A percentile compares a stretch with the other conserved stretches of the same genome.
Evolutionary conservation across 2,888 invertebrate species (phyloP).

Genomic region (Disparrhopalites patrizii): DNA sequence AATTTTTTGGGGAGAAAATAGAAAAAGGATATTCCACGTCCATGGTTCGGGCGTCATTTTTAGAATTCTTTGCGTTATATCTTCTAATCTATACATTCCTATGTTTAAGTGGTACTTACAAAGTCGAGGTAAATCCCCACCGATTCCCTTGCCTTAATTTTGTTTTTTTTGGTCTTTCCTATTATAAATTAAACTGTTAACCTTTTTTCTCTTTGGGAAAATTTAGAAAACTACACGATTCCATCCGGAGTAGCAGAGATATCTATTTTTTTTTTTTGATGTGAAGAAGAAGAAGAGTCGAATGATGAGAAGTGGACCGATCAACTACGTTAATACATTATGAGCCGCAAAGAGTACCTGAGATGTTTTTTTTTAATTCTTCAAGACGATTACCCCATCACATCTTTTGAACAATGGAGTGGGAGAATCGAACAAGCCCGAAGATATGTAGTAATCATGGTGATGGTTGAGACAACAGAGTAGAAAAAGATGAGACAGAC

Average conservation of each 20-base stretch:
- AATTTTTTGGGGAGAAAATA: slow-evolving; percentile 21
- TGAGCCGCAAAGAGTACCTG: slow-evolving; percentile 36
- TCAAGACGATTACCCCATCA: slow-evolving; percentile 31
- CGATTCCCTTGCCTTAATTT: slow-evolving; percentile 10
- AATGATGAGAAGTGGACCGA: slow-evolving; percentile 24
- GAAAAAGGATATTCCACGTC: slow-evolving; percentile 35
- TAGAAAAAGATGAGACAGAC: slow-evolving; percentile 43
- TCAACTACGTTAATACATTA: background rate
- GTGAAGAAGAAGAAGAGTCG: no score
- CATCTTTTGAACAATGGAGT: slow-evolving; percentile 16
- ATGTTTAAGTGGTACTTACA: background rate
- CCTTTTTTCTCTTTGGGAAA: background rate
- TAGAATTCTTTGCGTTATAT: no score
- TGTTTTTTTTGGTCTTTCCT: no score
- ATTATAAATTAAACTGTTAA: background rate
- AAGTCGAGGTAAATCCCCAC: slow-evolving; percentile 31
- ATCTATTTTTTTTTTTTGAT: background rate
- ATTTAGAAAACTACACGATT: slow-evolving; percentile 23
- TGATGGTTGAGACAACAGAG: slow-evolving; percentile 34
- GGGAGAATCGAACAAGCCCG: slow-evolving; percentile 41
- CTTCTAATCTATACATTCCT: no score
- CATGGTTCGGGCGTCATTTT: slow-evolving; percentile 31
- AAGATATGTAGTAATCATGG: no score
- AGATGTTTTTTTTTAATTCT: slow-evolving; percentile 28
- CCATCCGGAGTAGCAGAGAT: slow-evolving; percentile 12